Evolutionary conservation across 2,797 vertebrate genomes (phyloP).

Genomic region (Sciaenops ocellatus): DNA sequence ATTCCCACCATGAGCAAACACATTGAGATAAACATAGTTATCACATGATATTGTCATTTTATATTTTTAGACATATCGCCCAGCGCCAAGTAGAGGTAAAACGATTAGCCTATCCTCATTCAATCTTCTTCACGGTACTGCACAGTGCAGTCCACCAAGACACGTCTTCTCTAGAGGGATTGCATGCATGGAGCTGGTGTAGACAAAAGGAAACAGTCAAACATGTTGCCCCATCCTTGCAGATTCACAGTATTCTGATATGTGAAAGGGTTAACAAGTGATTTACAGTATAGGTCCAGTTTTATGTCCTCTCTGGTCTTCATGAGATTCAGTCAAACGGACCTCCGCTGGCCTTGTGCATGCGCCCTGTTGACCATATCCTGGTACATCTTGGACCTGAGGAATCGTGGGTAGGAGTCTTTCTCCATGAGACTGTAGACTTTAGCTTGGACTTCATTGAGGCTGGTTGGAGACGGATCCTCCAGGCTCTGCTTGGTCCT

Average conservation of each 20-base stretch:
- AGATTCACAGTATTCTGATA: constrained; percentile 77
- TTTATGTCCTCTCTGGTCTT: constrained; percentile 11
- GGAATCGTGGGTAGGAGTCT: constrained; percentile 97
- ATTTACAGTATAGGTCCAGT: constrained; percentile 59
- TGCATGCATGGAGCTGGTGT: constrained; percentile 69
- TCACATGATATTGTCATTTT: background rate
- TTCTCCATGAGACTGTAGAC: constrained; percentile 98
- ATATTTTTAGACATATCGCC: constrained; percentile 9
- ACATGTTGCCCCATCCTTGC: constrained; percentile 48
- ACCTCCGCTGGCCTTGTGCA: constrained; percentile 88
- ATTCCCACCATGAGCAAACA: too few relatives aligned
- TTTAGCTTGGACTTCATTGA: constrained; percentile 93
- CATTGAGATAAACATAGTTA: constrained; percentile 26
- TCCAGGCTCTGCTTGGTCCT: constrained; percentile 91
- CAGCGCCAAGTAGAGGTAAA: constrained; percentile 47
- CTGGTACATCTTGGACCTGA: constrained; percentile 97
- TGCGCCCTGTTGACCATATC: constrained; percentile 92
- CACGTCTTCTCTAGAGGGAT: constrained; percentile 36
- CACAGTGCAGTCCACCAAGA: constrained; percentile 33
- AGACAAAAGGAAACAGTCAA: constrained; percentile 56
- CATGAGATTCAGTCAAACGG: constrained; percentile 84
- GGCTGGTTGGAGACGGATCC: constrained; percentile 91
- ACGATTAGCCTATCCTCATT: constrained; percentile 19
- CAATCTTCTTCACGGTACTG: constrained; percentile 10
- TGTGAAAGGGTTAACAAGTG: constrained; percentile 39